phyloP scores from a whole-genome alignment of 2,888 invertebrate genomes.

The Melanotus villosus region DNA sequence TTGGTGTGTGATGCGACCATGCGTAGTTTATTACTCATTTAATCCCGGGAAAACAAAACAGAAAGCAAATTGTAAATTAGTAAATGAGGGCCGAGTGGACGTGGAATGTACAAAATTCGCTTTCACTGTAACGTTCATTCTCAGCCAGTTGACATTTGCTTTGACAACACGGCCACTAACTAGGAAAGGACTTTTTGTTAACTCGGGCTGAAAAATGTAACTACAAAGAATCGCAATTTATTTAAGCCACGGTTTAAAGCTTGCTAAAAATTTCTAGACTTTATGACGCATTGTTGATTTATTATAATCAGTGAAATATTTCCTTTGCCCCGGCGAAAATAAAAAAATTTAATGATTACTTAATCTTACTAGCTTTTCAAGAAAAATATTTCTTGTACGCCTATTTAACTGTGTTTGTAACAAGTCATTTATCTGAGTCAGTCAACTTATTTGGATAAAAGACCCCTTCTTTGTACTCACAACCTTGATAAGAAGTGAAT shows the following conservation, averaged over 20 bases:
- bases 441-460: too few species aligned
- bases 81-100: not conserved
- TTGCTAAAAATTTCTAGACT: not conserved
- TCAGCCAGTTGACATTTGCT: constrained; percentile 8
- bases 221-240: not conserved
- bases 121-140: constrained; percentile 9
- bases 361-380: not conserved
- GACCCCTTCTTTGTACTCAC: too few species aligned
- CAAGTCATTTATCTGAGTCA: too few species aligned
- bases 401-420: too few species aligned
- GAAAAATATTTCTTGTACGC: not conserved
- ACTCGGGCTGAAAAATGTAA: not conserved
- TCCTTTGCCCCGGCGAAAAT: not conserved
- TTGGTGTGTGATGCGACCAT: constrained; percentile 13
- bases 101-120: constrained; percentile 15
- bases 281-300: not conserved
- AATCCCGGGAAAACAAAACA: constrained; percentile 10
- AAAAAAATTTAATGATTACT: not conserved
- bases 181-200: not conserved
- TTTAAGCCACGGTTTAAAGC: not conserved
- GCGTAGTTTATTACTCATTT: constrained; percentile 20
- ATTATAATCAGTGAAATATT: not conserved
- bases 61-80: constrained; percentile 15
- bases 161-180: not conserved
- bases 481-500: too few species aligned